phyloP scores from a whole-genome alignment of 30 jellyfish, hydroid and myxozoan genomes.

The Pelagia noctiluca region DNA sequence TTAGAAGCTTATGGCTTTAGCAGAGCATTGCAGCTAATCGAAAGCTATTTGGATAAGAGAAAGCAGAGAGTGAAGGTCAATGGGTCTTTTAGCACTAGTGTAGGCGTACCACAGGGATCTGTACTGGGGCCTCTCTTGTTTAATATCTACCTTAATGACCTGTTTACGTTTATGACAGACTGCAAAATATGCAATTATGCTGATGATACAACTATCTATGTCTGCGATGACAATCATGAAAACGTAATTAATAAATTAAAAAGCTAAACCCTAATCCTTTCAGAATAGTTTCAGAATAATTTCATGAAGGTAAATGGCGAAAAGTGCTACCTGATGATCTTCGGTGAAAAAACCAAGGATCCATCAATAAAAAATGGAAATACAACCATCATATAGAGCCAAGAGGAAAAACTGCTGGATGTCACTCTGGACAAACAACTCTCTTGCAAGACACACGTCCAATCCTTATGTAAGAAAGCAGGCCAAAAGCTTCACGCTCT shows the following conservation, averaged over 20 bases:
- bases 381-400: slow-evolving; percentile 24
- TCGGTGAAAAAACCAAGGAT: slow-evolving; percentile 25
- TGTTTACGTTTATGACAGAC: neutral
- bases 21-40: no score
- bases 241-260: slow-evolving; percentile 2
- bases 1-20: no score
- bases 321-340: slow-evolving; percentile 21
- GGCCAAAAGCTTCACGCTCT: slow-evolving; percentile 35
- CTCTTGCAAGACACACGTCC: slow-evolving; percentile 26
- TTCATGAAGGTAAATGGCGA: slow-evolving; percentile 22
- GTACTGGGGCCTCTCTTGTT: no score
- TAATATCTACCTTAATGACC: no score
- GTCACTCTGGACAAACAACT: slow-evolving; percentile 45
- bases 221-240: slow-evolving; percentile 14
- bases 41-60: no score
- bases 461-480: slow-evolving; percentile 24
- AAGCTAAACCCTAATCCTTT: neutral
- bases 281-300: no score
- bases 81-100: no score
- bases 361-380: slow-evolving; percentile 26
- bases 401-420: no score
- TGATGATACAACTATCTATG: no score
- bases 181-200: no score
- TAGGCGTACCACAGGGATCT: slow-evolving; percentile 45
- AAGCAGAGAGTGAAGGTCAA: no score